A percentile compares a stretch with the other conserved stretches of the same genome.
phyloP scores from a whole-genome alignment of 1,140 invertebrate genomes.

The Limonius californicus region DNA sequence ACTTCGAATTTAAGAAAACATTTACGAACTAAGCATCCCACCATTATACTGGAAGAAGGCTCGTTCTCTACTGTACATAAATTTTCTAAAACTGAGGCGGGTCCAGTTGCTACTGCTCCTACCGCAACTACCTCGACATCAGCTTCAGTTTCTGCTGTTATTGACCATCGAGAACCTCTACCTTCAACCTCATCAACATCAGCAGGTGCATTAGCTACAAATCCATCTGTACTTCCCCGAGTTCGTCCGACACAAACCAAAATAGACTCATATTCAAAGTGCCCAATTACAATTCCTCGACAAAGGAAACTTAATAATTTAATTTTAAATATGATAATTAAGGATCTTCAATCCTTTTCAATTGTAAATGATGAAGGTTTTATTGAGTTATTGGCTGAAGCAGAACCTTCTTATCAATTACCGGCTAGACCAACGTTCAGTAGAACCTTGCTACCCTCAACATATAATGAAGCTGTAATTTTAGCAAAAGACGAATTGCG shows the following conservation, averaged over 20 bases:
- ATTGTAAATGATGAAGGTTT: slow-evolving; percentile 33
- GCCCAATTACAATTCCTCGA: background rate
- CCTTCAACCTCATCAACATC: background rate
- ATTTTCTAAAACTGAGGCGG: background rate
- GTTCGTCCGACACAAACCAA: no score
- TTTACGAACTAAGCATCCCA: slow-evolving; percentile 10
- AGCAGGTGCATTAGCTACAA: slow-evolving; percentile 3
- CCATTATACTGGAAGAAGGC: no score
- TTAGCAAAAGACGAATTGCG: background rate
- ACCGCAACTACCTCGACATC: background rate
- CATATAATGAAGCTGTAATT: background rate
- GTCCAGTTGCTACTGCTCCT: background rate
- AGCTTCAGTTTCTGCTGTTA: background rate
- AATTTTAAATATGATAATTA: slow-evolving; percentile 27
- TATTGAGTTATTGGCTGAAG: slow-evolving; percentile 21
- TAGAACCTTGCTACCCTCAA: slow-evolving; percentile 2
- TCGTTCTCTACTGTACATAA: no score
- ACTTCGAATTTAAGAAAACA: slow-evolving; percentile 16
- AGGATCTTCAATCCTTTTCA: slow-evolving; percentile 34
- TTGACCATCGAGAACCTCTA: no score
- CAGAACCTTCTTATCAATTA: slow-evolving; percentile 32
- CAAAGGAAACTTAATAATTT: background rate
- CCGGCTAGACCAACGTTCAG: slow-evolving; percentile 25
- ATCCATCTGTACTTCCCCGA: no score
- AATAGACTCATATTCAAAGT: no score